phyloP scores from a whole-genome alignment of 92 coral and sea anemone species.

The Diadumene lineata region DNA sequence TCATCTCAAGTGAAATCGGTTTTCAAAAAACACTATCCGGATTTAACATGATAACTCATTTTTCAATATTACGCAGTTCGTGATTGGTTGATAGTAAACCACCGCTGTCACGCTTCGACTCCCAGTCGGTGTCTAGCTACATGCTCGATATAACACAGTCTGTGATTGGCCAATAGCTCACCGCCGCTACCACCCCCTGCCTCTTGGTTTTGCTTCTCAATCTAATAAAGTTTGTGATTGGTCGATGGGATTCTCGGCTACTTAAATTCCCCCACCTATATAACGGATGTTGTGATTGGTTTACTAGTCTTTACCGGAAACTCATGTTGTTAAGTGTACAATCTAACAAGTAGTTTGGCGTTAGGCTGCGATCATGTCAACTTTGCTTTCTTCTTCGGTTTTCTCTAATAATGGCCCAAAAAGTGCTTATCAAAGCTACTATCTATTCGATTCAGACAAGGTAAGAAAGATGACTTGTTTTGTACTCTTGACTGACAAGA shows the following conservation, averaged over 20 bases:
- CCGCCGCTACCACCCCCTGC: neutral
- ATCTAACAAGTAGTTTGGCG: conserved; percentile 10
- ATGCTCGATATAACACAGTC: neutral
- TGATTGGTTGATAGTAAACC: too few relatives aligned
- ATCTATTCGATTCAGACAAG: conserved; percentile 77
- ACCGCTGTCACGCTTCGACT: too few relatives aligned
- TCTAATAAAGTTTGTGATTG: too few relatives aligned
- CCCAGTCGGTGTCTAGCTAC: too few relatives aligned
- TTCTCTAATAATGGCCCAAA: conserved; percentile 66
- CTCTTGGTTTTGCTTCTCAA: neutral
- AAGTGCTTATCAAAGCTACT: conserved; percentile 73
- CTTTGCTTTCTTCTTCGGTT: conserved; percentile 70
- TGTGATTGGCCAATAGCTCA: neutral
- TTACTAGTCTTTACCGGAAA: conserved; percentile 40
- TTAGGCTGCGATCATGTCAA: conserved; percentile 60
- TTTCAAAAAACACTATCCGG: neutral
- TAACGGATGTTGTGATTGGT: conserved; percentile 17
- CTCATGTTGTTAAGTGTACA: conserved; percentile 3
- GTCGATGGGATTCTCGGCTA: too few relatives aligned
- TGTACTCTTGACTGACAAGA: neutral
- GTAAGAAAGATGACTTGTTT: conserved; percentile 30
- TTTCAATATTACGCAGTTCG: too few relatives aligned
- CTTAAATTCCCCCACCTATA: too few relatives aligned
- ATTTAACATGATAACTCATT: too few relatives aligned
- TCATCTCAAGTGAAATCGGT: neutral